These are phyloP conservation scores for Chamaetylas fuelleborni DNA, from an alignment of 2,113 vertebrate species.

Conservation along the genomic window DNA sequence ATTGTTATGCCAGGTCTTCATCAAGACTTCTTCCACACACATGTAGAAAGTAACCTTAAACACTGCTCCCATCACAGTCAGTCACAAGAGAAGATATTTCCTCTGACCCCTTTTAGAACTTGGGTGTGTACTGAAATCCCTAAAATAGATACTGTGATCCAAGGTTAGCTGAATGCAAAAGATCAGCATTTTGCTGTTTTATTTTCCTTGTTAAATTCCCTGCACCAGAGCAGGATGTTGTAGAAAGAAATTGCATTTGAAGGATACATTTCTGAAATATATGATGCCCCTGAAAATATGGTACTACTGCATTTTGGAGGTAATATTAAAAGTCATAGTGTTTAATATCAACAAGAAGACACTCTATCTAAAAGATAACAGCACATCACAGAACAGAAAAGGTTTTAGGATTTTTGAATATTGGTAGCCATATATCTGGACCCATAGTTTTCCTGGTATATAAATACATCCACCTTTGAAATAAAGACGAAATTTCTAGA, in stretches of 20 bases:
- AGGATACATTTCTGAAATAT: not conserved
- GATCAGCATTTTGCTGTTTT: not conserved
- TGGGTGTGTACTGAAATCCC: not conserved
- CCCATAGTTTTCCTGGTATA: not conserved
- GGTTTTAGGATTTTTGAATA: not conserved
- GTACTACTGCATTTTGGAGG: not conserved
- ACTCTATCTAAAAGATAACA: not conserved
- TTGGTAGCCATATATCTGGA: not conserved
- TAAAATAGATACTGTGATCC: not conserved
- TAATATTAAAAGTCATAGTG: not conserved
- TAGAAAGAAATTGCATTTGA: not conserved
- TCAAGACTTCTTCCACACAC: not conserved
- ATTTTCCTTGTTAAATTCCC: not conserved
- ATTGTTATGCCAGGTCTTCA: not conserved
- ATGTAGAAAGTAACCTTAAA: not conserved
- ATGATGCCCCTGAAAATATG: not conserved
- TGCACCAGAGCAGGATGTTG: not conserved
- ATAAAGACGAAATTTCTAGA: not conserved
- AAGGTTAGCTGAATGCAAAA: not conserved
- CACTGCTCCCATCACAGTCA: not conserved
- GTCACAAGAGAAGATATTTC: not conserved
- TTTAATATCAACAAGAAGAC: not conserved
- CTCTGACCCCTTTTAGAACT: not conserved
- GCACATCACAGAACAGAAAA: not conserved
- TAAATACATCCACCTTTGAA: not conserved